Evolutionary conservation across 2,888 invertebrate genomes (phyloP).

Genomic region (Chrysolina americana): DNA sequence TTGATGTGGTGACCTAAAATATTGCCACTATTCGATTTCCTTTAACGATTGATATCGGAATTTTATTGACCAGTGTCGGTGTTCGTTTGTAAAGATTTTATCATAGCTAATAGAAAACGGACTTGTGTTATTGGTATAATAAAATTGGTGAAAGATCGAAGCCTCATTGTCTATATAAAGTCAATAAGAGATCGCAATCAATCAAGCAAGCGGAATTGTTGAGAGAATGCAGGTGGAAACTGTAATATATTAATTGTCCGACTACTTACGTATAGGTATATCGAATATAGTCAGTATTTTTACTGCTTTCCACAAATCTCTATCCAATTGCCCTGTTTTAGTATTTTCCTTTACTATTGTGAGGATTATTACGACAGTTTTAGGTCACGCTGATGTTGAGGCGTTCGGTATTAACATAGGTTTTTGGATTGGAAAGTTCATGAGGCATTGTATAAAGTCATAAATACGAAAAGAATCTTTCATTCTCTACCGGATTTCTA

Average conservation of each 20-base stretch:
- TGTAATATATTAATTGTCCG: conserved; percentile 2
- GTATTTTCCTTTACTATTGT: not conserved
- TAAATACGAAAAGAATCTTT: not conserved
- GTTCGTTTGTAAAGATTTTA: conserved; percentile 19
- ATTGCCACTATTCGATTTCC: not conserved
- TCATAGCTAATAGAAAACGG: conserved; percentile 25
- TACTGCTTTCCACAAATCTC: not conserved
- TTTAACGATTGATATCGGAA: not conserved
- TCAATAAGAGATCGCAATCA: conserved; percentile 9
- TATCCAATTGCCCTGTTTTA: not conserved
- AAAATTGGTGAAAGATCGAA: conserved; percentile 14
- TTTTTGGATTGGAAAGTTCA: conserved; percentile 6
- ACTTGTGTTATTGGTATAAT: conserved; percentile 11
- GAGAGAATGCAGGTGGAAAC: not conserved
- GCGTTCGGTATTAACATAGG: not conserved
- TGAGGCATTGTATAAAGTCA: not conserved
- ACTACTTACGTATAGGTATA: not conserved
- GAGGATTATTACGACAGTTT: not conserved
- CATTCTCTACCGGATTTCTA: not conserved
- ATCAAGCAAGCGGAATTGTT: not conserved
- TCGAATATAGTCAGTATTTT: not conserved
- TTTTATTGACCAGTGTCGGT: conserved; percentile 15
- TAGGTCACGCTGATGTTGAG: not conserved
- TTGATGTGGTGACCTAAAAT: too few species aligned
- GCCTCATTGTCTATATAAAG: conserved; percentile 25